These are phyloP conservation scores for Echinarachnius parma DNA, from an alignment of 53 echinoderm and acorn worm species.

Conservation along the genomic window DNA sequence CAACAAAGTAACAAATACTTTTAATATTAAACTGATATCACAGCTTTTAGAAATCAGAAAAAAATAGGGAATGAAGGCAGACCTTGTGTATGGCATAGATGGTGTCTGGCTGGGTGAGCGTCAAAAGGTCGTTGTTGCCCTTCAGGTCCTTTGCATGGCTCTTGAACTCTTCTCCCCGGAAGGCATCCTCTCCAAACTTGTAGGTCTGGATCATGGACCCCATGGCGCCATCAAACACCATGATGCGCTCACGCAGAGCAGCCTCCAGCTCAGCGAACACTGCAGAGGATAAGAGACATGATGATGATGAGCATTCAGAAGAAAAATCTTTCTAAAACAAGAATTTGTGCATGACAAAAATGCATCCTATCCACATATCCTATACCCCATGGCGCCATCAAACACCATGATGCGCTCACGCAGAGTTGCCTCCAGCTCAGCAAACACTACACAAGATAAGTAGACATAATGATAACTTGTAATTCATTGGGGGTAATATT, in stretches of 20 bases:
- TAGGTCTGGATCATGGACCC: conserved; percentile 82
- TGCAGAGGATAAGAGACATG: neutral
- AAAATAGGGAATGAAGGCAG: neutral
- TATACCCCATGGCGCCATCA: conserved; percentile 95
- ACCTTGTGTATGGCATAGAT: conserved; percentile 95
- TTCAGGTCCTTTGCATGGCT: conserved; percentile 72
- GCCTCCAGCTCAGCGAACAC: conserved; percentile 51
- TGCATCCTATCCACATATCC: too few relatives aligned
- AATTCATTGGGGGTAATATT: too few relatives aligned
- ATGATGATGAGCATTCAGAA: too few relatives aligned
- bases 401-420: conserved; percentile 88
- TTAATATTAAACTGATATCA: too few relatives aligned
- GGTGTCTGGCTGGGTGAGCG: conserved; percentile 74
- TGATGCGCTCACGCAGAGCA: conserved; percentile 75
- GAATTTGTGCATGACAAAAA: too few relatives aligned
- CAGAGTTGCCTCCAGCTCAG: conserved; percentile 55
- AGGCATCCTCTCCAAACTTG: conserved; percentile 78
- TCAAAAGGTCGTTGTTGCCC: conserved; percentile 88
- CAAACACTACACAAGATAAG: too few relatives aligned
- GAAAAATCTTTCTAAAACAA: too few relatives aligned
- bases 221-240: conserved; percentile 97
- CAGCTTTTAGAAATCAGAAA: too few relatives aligned
- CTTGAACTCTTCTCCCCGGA: conserved; percentile 80
- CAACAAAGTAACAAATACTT: too few relatives aligned
- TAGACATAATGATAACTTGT: too few relatives aligned